Base-by-base conservation (phyloP, 2,113 vertebrate species). In the Tapirus terrestris region DNA sequence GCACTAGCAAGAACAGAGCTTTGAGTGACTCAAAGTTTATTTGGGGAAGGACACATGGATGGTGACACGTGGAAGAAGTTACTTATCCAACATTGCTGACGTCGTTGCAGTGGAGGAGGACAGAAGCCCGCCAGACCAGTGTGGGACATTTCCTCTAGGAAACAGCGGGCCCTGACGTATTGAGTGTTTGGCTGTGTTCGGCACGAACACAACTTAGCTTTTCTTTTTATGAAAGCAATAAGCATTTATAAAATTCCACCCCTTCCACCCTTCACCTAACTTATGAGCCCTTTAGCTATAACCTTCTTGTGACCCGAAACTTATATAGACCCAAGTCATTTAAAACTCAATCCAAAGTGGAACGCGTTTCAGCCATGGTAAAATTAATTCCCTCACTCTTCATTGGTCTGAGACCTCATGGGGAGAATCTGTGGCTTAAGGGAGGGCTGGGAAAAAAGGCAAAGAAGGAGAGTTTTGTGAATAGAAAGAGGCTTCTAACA, bases 211-310 rank as follows among this genome's bases (percentile, higher is more conserved):
- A 97, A 53, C 96, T 97, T 92, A 53, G 92, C 96, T 97, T 98
- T 98, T 95, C 95, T 98, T 97, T 97, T 98, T 98, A 98, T 98
- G 97, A 97, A 97, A 91, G 97, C 94, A 98, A 97, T 97, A 95
- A 97, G 97, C 97, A 89, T 97, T 97, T 97, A 95, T 98, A 97
- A 97, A 96, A 96, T 94, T 70, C 97, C 33, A 85, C 85, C 93
- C 85, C 79, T 70, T 96, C 67, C 33, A 95, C 89, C 95, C 88
- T 94, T 73, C 95, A 75, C 94, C 96, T 97, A 95, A 96, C 96
- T 97, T 95, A 97, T 94, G 95, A 98, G 96, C 48, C 94, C 92
- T 94, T 96, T 96, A 88, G 89, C 90, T 90, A 16, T 98, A 96
- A 98, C 98, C 98, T 98, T 70, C 90, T 63, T 63, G 0, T 98